Percentiles rank a stretch among this genome's conserved stretches.
phyloP scores from a whole-genome alignment of 2,113 vertebrate genomes.

The Sminthopsis crassicaudata region DNA sequence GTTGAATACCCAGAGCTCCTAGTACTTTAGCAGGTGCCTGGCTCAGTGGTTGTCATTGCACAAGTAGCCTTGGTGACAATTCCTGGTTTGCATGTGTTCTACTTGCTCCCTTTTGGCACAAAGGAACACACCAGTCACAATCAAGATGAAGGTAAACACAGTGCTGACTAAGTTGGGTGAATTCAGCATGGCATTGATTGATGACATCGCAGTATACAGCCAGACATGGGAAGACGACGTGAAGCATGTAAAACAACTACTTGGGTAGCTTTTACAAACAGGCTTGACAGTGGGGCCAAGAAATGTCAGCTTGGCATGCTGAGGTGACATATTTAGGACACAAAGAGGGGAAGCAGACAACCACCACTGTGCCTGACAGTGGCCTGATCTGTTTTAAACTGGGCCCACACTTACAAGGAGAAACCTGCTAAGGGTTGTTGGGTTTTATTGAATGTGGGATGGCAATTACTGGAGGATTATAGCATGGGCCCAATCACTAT shows the following conservation, averaged over 20 bases:
- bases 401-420: slow-evolving; percentile 29
- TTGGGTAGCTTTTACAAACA: slow-evolving; percentile 62
- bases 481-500: background rate
- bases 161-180: slow-evolving; percentile 55
- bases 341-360: slow-evolving; percentile 17
- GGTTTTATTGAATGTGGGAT: background rate
- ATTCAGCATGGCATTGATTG: slow-evolving; percentile 68
- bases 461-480: background rate
- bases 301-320: slow-evolving; percentile 43
- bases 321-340: slow-evolving; percentile 62
- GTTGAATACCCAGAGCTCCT: background rate
- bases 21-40: background rate
- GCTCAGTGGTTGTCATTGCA: background rate
- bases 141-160: slow-evolving; percentile 53
- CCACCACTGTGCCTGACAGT: background rate
- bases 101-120: background rate
- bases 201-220: slow-evolving; percentile 50
- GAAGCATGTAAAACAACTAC: slow-evolving; percentile 63
- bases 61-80: background rate
- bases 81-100: background rate
- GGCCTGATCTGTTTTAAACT: slow-evolving; percentile 38
- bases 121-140: background rate
- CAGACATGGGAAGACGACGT: slow-evolving; percentile 35
- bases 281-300: slow-evolving; percentile 60
- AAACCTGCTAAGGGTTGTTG: background rate